Evolutionary conservation across 2,113 vertebrate species (phyloP).

Genomic region (Neofelis nebulosa): DNA sequence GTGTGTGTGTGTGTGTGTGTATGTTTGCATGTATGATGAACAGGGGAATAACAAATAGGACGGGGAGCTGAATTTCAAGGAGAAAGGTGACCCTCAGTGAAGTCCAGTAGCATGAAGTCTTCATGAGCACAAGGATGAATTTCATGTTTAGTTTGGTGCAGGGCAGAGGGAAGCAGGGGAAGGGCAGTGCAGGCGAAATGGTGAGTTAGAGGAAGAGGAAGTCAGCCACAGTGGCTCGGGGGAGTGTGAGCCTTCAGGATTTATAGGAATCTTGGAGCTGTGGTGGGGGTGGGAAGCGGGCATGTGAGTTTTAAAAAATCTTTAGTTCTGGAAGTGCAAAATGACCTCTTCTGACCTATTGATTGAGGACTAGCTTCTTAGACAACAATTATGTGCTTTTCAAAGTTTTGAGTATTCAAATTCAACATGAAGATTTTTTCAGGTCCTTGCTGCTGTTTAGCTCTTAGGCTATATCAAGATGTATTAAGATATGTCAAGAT

Average conservation of each 20-base stretch:
- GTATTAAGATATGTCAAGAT: background rate
- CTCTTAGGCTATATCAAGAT: background rate
- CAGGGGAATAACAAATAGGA: background rate
- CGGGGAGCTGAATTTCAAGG: background rate
- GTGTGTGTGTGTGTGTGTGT: background rate
- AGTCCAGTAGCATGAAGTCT: background rate
- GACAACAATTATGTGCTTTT: background rate
- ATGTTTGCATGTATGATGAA: no score
- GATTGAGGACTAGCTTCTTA: slow-evolving; percentile 16
- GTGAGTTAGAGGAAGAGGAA: background rate
- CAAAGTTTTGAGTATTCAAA: background rate
- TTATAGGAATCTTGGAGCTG: background rate
- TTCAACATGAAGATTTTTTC: background rate
- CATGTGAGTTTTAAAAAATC: background rate
- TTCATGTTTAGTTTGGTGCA: background rate
- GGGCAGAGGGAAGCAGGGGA: background rate
- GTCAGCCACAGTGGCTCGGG: background rate
- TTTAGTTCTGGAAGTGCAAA: background rate
- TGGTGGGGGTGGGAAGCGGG: background rate
- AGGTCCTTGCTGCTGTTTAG: background rate
- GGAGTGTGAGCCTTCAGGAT: background rate
- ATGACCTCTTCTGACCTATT: background rate
- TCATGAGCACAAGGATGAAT: background rate
- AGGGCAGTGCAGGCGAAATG: background rate
- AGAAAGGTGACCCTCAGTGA: background rate